phyloP scores from a whole-genome alignment of 2,888 invertebrate species.

The Acanthosoma haemorrhoidale region DNA sequence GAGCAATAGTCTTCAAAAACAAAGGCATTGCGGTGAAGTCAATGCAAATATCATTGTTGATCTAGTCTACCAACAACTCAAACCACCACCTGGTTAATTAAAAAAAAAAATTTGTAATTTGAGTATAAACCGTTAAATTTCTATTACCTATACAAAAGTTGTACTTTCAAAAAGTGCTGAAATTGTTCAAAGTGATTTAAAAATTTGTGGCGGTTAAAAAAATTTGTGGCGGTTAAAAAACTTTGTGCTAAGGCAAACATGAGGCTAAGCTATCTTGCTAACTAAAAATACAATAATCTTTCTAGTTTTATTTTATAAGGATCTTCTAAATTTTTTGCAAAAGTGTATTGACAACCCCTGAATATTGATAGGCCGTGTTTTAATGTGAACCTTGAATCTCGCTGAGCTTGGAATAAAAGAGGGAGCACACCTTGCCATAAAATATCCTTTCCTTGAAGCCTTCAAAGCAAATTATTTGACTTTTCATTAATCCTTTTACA shows the following conservation, averaged over 20 bases:
- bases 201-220: background rate
- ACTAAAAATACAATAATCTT: background rate
- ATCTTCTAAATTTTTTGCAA: background rate
- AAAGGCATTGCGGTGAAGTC: slow-evolving; percentile 18
- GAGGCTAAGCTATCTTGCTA: background rate
- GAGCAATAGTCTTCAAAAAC: slow-evolving; percentile 26
- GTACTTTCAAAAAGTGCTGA: background rate
- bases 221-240: slow-evolving; percentile 17
- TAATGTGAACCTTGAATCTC: background rate
- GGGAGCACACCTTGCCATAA: slow-evolving; percentile 1
- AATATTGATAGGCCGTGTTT: slow-evolving; percentile 21
- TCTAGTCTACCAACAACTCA: too few species aligned
- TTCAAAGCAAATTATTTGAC: background rate
- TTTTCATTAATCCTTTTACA: background rate
- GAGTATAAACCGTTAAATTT: too few species aligned
- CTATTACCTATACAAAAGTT: too few species aligned
- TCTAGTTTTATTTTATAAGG: background rate
- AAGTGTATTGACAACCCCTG: slow-evolving; percentile 12
- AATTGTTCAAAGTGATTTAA: background rate
- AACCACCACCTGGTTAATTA: too few species aligned
- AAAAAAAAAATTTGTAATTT: too few species aligned
- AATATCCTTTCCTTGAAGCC: background rate
- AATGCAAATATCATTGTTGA: too few species aligned
- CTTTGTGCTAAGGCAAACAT: slow-evolving; percentile 26
- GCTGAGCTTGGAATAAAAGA: background rate